A percentile compares a stretch with the other conserved stretches of the same genome.
Evolutionary conservation across 2,888 invertebrate genomes (phyloP).

Genomic region (Drosophila borborema): DNA sequence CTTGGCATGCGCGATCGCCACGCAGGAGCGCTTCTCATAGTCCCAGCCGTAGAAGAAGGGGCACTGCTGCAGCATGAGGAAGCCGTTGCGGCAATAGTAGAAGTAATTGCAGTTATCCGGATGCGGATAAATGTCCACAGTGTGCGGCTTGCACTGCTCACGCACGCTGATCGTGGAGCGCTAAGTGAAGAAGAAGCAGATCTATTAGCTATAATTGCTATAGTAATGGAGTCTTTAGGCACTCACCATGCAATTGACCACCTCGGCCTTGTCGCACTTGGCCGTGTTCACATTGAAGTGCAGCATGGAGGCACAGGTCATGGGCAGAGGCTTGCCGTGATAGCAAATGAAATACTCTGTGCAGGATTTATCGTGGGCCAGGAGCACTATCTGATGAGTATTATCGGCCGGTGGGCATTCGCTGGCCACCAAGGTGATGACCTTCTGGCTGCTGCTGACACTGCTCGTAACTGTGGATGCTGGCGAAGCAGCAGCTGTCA

Average conservation of each 20-base stretch:
- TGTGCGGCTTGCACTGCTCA: constrained; percentile 69
- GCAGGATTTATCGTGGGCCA: constrained; percentile 75
- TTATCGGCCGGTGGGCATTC: constrained; percentile 72
- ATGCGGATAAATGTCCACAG: constrained; percentile 79
- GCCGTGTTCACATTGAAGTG: constrained; percentile 76
- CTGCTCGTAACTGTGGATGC: background rate
- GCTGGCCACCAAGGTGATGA: constrained; percentile 37
- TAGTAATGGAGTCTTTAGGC: background rate
- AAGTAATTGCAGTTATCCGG: constrained; percentile 82
- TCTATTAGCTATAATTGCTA: background rate
- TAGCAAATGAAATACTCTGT: constrained; percentile 82
- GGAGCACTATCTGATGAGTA: constrained; percentile 64
- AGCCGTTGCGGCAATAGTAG: constrained; percentile 79
- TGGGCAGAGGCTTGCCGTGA: constrained; percentile 64
- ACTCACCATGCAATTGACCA: constrained; percentile 77
- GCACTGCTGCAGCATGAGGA: constrained; percentile 83
- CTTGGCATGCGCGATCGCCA: constrained; percentile 60
- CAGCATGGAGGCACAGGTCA: constrained; percentile 78
- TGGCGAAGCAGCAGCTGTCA: background rate
- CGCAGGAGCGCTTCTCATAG: constrained; percentile 71
- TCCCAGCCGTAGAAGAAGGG: constrained; percentile 83
- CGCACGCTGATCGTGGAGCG: constrained; percentile 55
- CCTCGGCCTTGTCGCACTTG: constrained; percentile 80
- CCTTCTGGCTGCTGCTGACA: background rate
- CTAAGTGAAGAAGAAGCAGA: constrained; percentile 37